These are phyloP conservation scores for Vanessa tameamea DNA, from an alignment of 1,140 invertebrate species.

Conservation along the genomic window DNA sequence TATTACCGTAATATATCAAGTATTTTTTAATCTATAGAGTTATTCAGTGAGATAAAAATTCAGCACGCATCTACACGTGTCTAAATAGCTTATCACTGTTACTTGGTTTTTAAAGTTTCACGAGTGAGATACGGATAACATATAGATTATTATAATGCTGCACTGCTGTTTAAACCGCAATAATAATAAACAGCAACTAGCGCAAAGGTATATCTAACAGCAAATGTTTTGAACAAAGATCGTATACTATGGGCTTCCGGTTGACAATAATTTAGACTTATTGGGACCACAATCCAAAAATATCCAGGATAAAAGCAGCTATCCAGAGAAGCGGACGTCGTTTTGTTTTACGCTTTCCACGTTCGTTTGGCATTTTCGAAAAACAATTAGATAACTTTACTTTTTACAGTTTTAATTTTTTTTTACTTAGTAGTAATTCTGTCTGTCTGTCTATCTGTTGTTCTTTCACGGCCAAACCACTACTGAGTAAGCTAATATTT, in stretches of 20 bases:
- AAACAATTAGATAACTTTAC: background rate
- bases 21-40: too few relatives aligned
- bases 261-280: conserved; percentile 11
- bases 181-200: background rate
- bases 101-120: too few relatives aligned
- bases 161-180: background rate
- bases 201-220: background rate
- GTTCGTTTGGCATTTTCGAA: background rate
- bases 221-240: background rate
- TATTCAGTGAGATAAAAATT: too few relatives aligned
- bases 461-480: too few relatives aligned
- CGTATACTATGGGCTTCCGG: background rate
- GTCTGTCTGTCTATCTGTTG: too few relatives aligned
- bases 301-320: background rate
- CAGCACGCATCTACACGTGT: too few relatives aligned
- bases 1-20: too few relatives aligned
- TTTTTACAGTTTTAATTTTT: too few relatives aligned
- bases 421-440: too few relatives aligned
- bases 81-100: too few relatives aligned
- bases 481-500: too few relatives aligned
- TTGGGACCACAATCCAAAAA: conserved; percentile 2
- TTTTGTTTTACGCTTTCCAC: background rate
- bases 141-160: background rate
- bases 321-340: background rate
- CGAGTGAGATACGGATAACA: background rate